These are phyloP conservation scores for Sphinx pinastri DNA, from an alignment of 2,888 invertebrate species.

Conservation along the genomic window DNA sequence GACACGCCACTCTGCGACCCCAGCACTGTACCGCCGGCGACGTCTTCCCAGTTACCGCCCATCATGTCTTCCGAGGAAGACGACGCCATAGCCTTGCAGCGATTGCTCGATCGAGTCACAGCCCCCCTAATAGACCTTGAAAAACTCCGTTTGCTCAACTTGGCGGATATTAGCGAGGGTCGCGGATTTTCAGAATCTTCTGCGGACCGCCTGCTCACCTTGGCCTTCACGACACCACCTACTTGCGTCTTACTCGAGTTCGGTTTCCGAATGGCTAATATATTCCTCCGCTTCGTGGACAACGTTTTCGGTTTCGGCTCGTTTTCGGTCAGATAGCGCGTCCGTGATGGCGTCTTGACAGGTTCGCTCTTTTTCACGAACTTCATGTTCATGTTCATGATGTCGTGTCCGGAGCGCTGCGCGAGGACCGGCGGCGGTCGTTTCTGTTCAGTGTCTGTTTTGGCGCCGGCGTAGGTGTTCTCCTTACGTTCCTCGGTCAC, in stretches of 20 bases:
- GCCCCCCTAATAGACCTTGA: slow-evolving; percentile 48
- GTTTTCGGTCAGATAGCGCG: slow-evolving; percentile 63
- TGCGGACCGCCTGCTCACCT: slow-evolving; percentile 58
- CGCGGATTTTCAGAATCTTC: slow-evolving; percentile 67
- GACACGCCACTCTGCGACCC: slow-evolving; percentile 35
- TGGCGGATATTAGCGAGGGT: slow-evolving; percentile 52
- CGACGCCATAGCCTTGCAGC: slow-evolving; percentile 59
- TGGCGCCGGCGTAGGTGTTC: slow-evolving; percentile 73
- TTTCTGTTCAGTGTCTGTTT: slow-evolving; percentile 60
- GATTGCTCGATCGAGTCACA: slow-evolving; percentile 36
- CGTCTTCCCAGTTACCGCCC: slow-evolving; percentile 62
- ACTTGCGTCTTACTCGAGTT: slow-evolving; percentile 69
- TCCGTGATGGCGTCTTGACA: slow-evolving; percentile 59
- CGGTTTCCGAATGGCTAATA: slow-evolving; percentile 74
- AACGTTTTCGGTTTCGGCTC: slow-evolving; percentile 72
- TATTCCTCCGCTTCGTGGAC: slow-evolving; percentile 66
- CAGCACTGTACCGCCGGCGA: slow-evolving; percentile 56
- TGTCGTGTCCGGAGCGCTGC: slow-evolving; percentile 64
- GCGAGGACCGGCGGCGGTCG: slow-evolving; percentile 55
- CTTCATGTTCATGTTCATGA: slow-evolving; percentile 60
- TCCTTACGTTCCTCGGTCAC: slow-evolving; percentile 76
- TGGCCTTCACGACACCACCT: slow-evolving; percentile 59
- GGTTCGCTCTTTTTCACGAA: slow-evolving; percentile 67
- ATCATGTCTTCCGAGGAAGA: slow-evolving; percentile 65
- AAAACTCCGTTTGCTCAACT: slow-evolving; percentile 66